These are phyloP conservation scores for Asobara japonica DNA, from an alignment of 1,140 invertebrate genomes.

Conservation along the genomic window DNA sequence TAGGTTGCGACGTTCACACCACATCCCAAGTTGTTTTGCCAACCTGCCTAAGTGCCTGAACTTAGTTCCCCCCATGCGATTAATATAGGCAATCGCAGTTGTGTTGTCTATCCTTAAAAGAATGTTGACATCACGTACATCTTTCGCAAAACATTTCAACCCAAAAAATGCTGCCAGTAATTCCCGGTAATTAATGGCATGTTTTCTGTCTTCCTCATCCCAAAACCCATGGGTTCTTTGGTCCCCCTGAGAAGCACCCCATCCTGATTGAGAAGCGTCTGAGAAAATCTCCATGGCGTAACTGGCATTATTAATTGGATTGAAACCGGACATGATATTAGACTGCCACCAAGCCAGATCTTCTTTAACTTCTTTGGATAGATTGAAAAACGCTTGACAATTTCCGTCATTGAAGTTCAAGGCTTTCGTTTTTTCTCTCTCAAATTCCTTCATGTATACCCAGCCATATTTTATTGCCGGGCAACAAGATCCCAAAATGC, in stretches of 20 bases:
- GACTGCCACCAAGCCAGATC: constrained; percentile 7
- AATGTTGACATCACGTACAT: neutral
- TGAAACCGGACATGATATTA: neutral
- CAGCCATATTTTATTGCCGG: neutral
- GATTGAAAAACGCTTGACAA: neutral
- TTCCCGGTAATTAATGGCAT: constrained; percentile 6
- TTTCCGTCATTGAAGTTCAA: neutral
- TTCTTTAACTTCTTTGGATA: neutral
- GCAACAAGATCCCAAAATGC: neutral
- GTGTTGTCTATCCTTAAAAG: constrained; percentile 16
- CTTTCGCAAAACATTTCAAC: constrained; percentile 5
- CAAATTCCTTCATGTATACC: neutral
- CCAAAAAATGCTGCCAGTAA: neutral
- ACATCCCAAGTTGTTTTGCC: neutral
- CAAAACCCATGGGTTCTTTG: neutral
- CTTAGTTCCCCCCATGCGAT: constrained; percentile 4
- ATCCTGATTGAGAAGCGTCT: constrained; percentile 11
- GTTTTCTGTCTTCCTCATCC: neutral
- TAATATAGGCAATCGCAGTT: constrained; percentile 20
- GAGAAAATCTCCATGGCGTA: neutral
- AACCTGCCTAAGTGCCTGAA: neutral
- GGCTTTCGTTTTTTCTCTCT: neutral
- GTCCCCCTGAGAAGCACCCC: neutral
- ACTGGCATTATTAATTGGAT: neutral
- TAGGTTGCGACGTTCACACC: neutral